Conservation (phyloP, 1,140 invertebrate species). For the Calycopis cecrops region DNA sequence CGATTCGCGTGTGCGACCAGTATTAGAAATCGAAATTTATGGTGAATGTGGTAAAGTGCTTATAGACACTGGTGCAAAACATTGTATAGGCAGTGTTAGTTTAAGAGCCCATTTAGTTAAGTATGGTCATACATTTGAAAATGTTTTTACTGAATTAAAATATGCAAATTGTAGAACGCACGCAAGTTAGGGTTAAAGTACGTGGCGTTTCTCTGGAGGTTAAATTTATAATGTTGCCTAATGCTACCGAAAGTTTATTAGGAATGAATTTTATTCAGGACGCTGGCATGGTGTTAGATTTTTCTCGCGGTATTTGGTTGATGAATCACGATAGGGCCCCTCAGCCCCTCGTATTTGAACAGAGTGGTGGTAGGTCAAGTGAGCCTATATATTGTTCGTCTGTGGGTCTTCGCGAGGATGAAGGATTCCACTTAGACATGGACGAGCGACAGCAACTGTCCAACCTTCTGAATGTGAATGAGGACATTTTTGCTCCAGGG, state of each 20-base stretch:
- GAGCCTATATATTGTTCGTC: background rate
- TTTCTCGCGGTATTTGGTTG: conserved; percentile 15
- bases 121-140: conserved; percentile 4
- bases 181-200: conserved; percentile 19
- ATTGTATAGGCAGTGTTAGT: conserved; percentile 23
- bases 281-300: conserved; percentile 22
- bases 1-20: background rate
- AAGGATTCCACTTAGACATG: conserved; percentile 5
- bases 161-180: conserved; percentile 17
- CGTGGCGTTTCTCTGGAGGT: conserved; percentile 9
- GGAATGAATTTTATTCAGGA: conserved; percentile 24
- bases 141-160: background rate
- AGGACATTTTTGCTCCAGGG: conserved; percentile 6
- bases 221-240: conserved; percentile 25
- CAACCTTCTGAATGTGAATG: conserved; percentile 8
- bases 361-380: background rate
- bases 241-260: conserved; percentile 25
- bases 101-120: conserved; percentile 20
- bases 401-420: conserved; percentile 10
- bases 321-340: conserved; percentile 7
- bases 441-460: too few relatives aligned
- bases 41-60: conserved; percentile 15
- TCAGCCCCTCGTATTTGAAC: background rate
- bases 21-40: background rate
- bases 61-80: conserved; percentile 27